These are phyloP conservation scores for Gorsachius goisagi DNA, from an alignment of 2,113 vertebrate genomes.

Conservation along the genomic window DNA sequence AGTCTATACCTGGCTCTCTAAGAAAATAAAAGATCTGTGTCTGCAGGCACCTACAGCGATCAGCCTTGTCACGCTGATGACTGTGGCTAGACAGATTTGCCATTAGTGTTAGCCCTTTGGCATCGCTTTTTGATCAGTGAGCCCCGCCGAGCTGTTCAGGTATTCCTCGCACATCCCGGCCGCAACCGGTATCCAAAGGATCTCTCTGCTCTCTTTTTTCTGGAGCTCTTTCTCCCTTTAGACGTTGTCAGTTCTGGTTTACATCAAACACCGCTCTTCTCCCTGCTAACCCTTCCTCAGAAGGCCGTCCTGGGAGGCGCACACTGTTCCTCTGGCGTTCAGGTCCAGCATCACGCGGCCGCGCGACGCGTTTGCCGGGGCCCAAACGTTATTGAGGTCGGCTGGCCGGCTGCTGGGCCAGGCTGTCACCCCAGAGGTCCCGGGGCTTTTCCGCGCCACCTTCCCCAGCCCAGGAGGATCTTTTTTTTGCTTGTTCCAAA, in stretches of 20 bases:
- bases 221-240: not conserved
- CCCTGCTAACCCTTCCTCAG: not conserved
- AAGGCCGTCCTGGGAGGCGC: not conserved
- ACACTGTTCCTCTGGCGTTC: not conserved
- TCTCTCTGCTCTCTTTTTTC: not conserved
- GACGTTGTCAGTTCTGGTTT: not conserved
- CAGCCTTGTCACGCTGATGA: not conserved
- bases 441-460: not conserved
- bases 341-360: not conserved
- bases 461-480: not conserved
- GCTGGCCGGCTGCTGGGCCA: not conserved
- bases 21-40: not conserved
- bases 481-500: no score
- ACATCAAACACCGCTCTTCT: not conserved
- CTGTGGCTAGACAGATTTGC: not conserved
- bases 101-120: not conserved
- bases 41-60: not conserved
- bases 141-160: not conserved
- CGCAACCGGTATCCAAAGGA: not conserved
- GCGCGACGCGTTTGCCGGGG: accelerated
- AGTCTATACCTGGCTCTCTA: not conserved
- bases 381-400: accelerated
- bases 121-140: not conserved
- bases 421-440: not conserved
- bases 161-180: not conserved